Evolutionary conservation across 2,888 invertebrate genomes (phyloP), one percentile per base, ranked within the genome.

Genomic region (Agonopterix arenella): DNA sequence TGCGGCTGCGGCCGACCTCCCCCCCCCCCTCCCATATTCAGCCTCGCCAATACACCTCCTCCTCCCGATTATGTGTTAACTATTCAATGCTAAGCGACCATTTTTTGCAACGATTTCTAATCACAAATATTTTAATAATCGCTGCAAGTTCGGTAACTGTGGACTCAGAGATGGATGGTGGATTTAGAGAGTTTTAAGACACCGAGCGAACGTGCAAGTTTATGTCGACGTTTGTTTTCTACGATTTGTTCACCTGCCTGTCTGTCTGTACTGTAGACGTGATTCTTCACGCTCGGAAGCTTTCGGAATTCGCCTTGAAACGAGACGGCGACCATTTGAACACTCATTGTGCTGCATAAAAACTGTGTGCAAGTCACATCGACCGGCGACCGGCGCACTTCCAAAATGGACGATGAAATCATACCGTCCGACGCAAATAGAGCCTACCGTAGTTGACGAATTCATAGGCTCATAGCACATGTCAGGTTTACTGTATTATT

Each of bases 221-320:
- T 40, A 5, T 9, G 10, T 40, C n/a, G 10, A 10, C 40, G 40
- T 40, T n/a, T 40, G 9, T 40, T 40, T 7, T 5, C 13, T 11
- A 11, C 5, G 48, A 42, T 41, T 68, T 69, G 65, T 70, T 68
- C 72, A 69, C 69, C 66, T 69, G 69, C 18, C 18, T 18, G 18
- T 18, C 18, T 18, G 28, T 28, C 28, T 28, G 28, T 28, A 28
- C 28, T 10, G 44, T 28, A 68, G 65, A 64, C 65, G 54, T 51
- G 62, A 64, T 64, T 59, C 36, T 66, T 66, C 73, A 72, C 73
- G 73, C 64, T 71, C 62, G 58, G 60, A 53, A 54, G 68, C 62
- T 51, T 53, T 53, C 61, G 5, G 49, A 44, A 48, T 48, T 61
- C 28, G 28, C 28, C 28, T 28, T 28, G 28, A 28, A 28, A 28